These are phyloP conservation scores for Hemibagrus guttatus DNA, from an alignment of 2,797 vertebrate genomes.

Conservation along the genomic window DNA sequence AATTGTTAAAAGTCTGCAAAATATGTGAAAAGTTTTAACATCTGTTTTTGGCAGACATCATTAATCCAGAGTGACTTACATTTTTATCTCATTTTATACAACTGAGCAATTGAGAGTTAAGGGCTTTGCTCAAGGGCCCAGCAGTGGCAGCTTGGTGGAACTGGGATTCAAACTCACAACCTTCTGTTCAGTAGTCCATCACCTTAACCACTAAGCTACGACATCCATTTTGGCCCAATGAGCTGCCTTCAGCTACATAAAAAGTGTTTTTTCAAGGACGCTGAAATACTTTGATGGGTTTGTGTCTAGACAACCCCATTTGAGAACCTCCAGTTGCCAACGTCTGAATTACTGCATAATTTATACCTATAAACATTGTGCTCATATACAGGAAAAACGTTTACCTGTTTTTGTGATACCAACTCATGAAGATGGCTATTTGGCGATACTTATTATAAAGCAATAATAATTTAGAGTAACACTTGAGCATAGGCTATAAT, in stretches of 20 bases:
- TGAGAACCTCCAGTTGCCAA: neutral
- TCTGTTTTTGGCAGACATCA: no score
- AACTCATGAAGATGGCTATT: neutral
- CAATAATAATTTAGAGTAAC: neutral
- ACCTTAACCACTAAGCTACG: no score
- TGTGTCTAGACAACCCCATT: neutral
- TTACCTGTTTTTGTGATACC: neutral
- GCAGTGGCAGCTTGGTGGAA: no score
- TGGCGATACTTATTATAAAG: neutral
- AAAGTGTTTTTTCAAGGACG: neutral
- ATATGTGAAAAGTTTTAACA: neutral
- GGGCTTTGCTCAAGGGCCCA: no score
- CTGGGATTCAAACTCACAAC: no score
- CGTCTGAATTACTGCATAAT: neutral
- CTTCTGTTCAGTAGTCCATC: no score
- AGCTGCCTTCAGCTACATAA: neutral
- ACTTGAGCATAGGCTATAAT: neutral
- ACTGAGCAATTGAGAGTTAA: no score
- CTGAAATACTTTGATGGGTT: neutral
- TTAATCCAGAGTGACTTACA: no score
- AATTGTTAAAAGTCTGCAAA: neutral
- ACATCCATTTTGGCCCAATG: neutral
- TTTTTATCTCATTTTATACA: no score
- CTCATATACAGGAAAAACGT: neutral
- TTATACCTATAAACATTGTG: neutral